Percentiles rank a stretch among this genome's conserved stretches.
phyloP scores from a whole-genome alignment of 2,113 vertebrate genomes.

The Erythrocercus mccallii region DNA sequence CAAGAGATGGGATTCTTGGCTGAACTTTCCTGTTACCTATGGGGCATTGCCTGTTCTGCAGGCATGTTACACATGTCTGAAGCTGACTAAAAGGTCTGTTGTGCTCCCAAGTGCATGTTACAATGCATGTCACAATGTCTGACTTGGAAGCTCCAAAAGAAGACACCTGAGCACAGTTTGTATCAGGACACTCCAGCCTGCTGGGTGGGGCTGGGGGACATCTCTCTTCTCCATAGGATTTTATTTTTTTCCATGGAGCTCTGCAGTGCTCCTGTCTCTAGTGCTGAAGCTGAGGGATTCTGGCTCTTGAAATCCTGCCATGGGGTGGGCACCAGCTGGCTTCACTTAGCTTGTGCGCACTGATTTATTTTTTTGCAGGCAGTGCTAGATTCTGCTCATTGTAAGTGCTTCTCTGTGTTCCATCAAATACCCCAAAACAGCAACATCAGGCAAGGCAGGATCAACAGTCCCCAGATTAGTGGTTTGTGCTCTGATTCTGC shows the following conservation, averaged over 20 bases:
- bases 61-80: not conserved
- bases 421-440: not conserved
- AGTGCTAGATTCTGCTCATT: not conserved
- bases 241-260: not conserved
- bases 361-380: not conserved
- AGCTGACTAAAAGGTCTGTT: not conserved
- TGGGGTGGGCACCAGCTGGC: not conserved
- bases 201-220: fast-evolving
- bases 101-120: not conserved
- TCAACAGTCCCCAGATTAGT: not conserved
- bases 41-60: not conserved
- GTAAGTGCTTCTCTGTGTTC: not conserved
- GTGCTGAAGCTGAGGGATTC: not conserved
- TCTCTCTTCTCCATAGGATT: fast-evolving
- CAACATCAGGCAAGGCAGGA: not conserved
- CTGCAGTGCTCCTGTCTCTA: not conserved
- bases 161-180: not conserved
- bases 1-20: constrained; percentile 7
- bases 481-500: not conserved
- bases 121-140: fast-evolving
- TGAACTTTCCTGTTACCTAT: not conserved
- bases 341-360: not conserved
- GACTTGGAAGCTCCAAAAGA: not conserved
- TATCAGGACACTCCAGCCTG: not conserved
- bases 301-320: not conserved